phyloP scores from a whole-genome alignment of 2,888 invertebrate genomes.

The Apantesis nais region DNA sequence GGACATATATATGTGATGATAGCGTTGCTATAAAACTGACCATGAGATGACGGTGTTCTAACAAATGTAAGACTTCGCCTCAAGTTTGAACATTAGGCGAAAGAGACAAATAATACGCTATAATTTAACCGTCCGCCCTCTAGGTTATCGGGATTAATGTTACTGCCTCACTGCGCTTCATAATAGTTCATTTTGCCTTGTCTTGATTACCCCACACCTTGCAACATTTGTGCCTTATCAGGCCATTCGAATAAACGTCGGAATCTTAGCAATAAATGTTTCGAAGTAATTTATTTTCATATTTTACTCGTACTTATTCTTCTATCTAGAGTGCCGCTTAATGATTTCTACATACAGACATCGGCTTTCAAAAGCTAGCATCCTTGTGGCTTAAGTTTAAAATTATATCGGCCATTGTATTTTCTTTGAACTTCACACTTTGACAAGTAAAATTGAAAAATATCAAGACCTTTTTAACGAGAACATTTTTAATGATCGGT shows the following conservation, averaged over 20 bases:
- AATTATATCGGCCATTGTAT: background rate
- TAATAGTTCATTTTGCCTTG: slow-evolving; percentile 59
- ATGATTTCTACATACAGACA: background rate
- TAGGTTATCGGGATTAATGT: slow-evolving; percentile 65
- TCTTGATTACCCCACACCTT: slow-evolving; percentile 56
- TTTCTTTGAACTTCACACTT: background rate
- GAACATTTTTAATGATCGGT: too few relatives aligned
- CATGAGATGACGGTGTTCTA: slow-evolving; percentile 46
- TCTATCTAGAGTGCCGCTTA: background rate
- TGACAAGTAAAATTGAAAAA: background rate
- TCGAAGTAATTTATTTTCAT: background rate
- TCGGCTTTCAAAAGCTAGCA: background rate
- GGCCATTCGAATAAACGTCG: slow-evolving; percentile 27
- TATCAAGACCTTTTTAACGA: too few relatives aligned
- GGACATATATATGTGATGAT: background rate
- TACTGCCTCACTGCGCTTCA: slow-evolving; percentile 41
- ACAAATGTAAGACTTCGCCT: slow-evolving; percentile 46
- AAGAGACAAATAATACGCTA: slow-evolving; percentile 65
- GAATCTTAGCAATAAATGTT: slow-evolving; percentile 16
- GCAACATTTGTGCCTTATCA: slow-evolving; percentile 36
- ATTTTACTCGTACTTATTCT: background rate
- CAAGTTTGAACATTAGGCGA: slow-evolving; percentile 53
- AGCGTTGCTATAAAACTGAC: slow-evolving; percentile 16
- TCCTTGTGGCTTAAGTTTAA: background rate
- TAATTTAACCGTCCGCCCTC: slow-evolving; percentile 63